These are phyloP conservation scores for Martes martes DNA, from an alignment of 2,113 vertebrate species.

Conservation along the genomic window DNA sequence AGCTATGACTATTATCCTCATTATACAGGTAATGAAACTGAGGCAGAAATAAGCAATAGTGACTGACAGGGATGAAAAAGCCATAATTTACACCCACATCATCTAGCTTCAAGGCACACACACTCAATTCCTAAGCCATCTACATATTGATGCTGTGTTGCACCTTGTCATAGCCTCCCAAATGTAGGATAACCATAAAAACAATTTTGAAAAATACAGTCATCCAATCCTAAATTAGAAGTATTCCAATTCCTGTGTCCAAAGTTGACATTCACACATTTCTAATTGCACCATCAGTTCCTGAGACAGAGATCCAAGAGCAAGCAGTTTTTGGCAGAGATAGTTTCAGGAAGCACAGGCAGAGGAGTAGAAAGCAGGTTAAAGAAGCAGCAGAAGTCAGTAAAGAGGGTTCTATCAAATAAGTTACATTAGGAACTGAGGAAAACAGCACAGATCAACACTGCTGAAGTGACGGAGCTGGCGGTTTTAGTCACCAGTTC, in stretches of 20 bases:
- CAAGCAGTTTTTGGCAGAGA: conserved; percentile 12
- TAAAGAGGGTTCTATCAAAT: not conserved
- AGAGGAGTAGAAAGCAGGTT: not conserved
- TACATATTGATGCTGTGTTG: not conserved
- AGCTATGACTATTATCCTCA: not conserved
- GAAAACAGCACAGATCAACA: not conserved
- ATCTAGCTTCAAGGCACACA: not conserved
- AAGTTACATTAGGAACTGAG: not conserved
- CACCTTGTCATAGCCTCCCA: not conserved
- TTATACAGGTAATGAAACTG: not conserved
- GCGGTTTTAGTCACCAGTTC: not conserved
- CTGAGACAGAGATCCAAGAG: not conserved
- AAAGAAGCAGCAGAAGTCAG: not conserved
- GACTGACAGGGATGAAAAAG: not conserved
- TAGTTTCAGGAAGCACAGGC: not conserved
- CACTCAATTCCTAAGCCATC: not conserved
- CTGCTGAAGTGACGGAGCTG: not conserved
- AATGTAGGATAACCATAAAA: not conserved
- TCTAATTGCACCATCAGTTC: not conserved
- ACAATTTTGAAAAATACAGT: not conserved
- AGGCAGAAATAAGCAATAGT: not conserved
- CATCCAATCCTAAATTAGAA: not conserved
- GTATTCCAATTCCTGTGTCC: not conserved
- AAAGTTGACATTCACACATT: not conserved
- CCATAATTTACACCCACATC: not conserved